Percentiles rank a stretch among this genome's conserved stretches.
These are phyloP conservation scores for Tipula lateralis DNA, from an alignment of 2,888 invertebrate genomes.

Conservation along the genomic window DNA sequence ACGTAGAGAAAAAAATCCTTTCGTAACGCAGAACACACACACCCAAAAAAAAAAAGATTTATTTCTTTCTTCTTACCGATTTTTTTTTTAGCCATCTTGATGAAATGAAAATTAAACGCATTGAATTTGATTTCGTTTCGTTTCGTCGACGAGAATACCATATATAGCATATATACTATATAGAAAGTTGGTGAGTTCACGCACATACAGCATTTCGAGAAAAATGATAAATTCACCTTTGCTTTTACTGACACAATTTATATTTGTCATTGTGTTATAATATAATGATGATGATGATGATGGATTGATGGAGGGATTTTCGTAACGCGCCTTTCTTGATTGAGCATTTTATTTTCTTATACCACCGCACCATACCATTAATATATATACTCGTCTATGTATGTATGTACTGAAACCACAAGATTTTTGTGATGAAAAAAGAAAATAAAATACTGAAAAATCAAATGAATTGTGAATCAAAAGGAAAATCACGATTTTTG, in stretches of 20 bases:
- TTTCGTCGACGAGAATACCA: not conserved
- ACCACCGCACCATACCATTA: not conserved
- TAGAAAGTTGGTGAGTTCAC: not conserved
- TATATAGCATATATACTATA: not conserved
- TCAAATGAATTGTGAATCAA: not conserved
- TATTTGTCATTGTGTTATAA: not conserved
- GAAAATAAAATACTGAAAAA: not conserved
- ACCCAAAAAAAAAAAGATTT: not conserved
- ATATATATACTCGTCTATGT: not conserved
- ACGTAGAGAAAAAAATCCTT: not conserved
- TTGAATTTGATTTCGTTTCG: not conserved
- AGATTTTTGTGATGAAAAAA: not conserved
- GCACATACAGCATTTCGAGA: not conserved
- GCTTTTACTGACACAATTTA: slow-evolving; percentile 24
- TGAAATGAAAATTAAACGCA: slow-evolving; percentile 20
- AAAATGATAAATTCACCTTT: slow-evolving; percentile 11
- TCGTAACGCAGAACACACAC: not conserved
- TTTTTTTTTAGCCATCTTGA: not conserved
- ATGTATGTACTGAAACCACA: not conserved
- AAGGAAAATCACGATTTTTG: not conserved
- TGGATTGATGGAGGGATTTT: not conserved
- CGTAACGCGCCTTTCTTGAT: not conserved
- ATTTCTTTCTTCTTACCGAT: not conserved
- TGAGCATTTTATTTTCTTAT: not conserved
- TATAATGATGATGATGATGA: not conserved